phyloP scores from a whole-genome alignment of 2,797 vertebrate genomes.

The Cynopterus sphinx region DNA sequence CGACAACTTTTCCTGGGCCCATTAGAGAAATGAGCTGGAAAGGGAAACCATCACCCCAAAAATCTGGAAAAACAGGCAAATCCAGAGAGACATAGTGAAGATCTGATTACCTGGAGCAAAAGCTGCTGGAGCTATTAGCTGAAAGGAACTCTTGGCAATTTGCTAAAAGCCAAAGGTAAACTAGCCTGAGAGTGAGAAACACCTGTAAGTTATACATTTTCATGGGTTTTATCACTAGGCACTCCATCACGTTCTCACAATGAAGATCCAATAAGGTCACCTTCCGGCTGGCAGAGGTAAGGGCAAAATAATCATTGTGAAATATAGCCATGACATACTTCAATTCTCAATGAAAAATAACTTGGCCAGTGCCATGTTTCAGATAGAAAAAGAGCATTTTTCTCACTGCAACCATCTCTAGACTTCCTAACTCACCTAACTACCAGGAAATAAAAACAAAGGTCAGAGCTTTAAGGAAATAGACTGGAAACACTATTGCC shows the following conservation, averaged over 20 bases:
- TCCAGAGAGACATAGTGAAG: background rate
- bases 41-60: background rate
- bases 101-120: background rate
- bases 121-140: background rate
- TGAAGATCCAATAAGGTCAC: background rate
- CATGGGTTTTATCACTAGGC: background rate
- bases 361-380: background rate
- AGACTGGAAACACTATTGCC: background rate
- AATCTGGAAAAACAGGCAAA: background rate
- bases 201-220: background rate
- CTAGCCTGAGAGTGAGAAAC: background rate
- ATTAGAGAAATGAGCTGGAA: background rate
- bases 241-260: background rate
- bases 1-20: background rate
- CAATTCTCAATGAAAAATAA: background rate
- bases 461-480: background rate
- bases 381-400: background rate
- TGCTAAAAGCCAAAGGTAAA: background rate
- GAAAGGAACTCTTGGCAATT: background rate
- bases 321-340: background rate
- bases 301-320: background rate
- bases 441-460: background rate
- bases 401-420: background rate
- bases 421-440: background rate
- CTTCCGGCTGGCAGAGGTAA: background rate